Percentiles rank a stretch among this genome's conserved stretches.
These are phyloP conservation scores for Neodontobutis hainanensis DNA, from an alignment of 2,113 vertebrate genomes.

Conservation along the genomic window DNA sequence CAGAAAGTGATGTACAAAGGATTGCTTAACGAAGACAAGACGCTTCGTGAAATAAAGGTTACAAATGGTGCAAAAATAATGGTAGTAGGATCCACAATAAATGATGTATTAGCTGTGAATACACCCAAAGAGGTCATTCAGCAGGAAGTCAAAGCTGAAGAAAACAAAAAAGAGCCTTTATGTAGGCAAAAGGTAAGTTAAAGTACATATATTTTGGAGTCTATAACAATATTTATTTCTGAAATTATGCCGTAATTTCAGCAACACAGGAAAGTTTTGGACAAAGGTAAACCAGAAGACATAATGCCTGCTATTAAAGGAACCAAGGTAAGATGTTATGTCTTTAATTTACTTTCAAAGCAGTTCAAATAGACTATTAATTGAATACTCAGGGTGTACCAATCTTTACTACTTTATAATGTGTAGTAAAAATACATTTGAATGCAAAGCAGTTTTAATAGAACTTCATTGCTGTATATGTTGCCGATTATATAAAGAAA, in stretches of 20 bases:
- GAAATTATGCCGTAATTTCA: constrained; percentile 66
- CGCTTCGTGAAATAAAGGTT: constrained; percentile 94
- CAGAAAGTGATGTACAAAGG: constrained; percentile 99
- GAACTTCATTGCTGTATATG: too few relatives aligned
- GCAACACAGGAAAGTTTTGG: constrained; percentile 99
- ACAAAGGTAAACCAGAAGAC: constrained; percentile 99
- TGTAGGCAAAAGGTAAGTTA: constrained; percentile 92
- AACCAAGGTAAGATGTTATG: constrained; percentile 84
- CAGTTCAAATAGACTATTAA: too few relatives aligned
- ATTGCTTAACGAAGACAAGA: constrained; percentile 95
- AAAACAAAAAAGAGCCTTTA: constrained; percentile 96
- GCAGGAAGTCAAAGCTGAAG: constrained; percentile 95
- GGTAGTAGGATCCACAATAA: constrained; percentile 98
- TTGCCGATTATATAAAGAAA: not conserved
- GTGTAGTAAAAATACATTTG: too few relatives aligned
- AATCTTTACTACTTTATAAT: too few relatives aligned
- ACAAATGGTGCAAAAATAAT: constrained; percentile 97
- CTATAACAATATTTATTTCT: constrained; percentile 4
- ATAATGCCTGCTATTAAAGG: constrained; percentile 95
- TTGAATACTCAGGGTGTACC: too few relatives aligned
- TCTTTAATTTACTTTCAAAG: not conserved
- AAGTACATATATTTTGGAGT: not conserved
- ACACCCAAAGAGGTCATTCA: constrained; percentile 95
- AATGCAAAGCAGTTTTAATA: too few relatives aligned
- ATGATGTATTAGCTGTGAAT: constrained; percentile 96